These are phyloP conservation scores for Tolmerus cingulatus DNA, from an alignment of 2,888 invertebrate species.

Conservation along the genomic window DNA sequence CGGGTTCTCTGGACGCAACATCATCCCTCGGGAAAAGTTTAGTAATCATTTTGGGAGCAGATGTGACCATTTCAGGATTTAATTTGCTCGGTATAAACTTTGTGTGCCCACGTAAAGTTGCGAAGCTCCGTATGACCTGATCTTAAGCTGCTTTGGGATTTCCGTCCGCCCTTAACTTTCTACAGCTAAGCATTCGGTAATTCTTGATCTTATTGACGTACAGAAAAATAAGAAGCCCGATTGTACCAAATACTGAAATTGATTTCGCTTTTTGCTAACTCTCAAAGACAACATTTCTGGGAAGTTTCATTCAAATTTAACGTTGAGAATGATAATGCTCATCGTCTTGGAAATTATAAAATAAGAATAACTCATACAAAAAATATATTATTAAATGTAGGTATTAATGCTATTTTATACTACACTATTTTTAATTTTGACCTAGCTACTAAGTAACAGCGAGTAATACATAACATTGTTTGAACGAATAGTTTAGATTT, in stretches of 20 bases:
- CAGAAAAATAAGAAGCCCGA: not conserved
- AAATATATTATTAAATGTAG: no score
- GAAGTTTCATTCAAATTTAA: not conserved
- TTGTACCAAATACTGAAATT: not conserved
- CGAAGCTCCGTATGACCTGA: not conserved
- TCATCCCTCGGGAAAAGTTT: conserved; percentile 32
- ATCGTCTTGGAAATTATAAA: not conserved
- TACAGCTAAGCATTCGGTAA: not conserved
- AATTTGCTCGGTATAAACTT: conserved; percentile 36
- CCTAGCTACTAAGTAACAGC: no score
- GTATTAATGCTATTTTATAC: not conserved
- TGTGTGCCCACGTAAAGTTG: not conserved
- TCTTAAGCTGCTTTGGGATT: not conserved
- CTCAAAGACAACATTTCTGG: not conserved
- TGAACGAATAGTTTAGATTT: no score
- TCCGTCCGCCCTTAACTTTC: not conserved
- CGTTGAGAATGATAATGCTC: not conserved
- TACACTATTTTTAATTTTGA: no score
- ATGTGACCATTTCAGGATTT: conserved; percentile 41
- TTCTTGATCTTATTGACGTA: not conserved
- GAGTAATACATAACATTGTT: no score
- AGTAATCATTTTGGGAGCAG: conserved; percentile 41
- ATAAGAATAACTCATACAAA: no score
- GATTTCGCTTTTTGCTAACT: not conserved
- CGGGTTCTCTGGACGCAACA: conserved; percentile 31